Conservation (phyloP, 2,797 vertebrate species). For the Chaetodon trifasciatus region DNA sequence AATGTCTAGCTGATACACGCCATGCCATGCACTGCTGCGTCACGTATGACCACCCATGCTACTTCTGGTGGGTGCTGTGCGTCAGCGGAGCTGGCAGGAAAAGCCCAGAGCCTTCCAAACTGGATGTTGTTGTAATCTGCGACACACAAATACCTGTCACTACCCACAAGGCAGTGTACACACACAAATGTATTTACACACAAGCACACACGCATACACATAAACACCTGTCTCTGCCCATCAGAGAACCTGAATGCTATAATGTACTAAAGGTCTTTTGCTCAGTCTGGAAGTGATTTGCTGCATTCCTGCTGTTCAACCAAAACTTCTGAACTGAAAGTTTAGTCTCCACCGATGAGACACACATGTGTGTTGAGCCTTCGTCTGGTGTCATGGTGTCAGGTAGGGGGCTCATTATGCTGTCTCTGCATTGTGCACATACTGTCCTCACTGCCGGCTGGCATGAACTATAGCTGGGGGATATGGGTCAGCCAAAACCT, state of each 20-base stretch:
- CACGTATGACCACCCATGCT: conserved; percentile 63
- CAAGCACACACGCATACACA: conserved; percentile 42
- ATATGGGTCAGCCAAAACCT: conserved; percentile 82
- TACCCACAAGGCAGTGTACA: conserved; percentile 32
- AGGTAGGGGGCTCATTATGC: conserved; percentile 71
- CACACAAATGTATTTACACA: conserved; percentile 59
- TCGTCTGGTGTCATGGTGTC: conserved; percentile 60
- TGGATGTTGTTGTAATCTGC: conserved; percentile 55
- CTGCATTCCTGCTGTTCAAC: conserved; percentile 34
- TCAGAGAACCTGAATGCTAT: conserved; percentile 27
- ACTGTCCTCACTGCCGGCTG: conserved; percentile 79
- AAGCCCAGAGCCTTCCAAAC: conserved; percentile 43
- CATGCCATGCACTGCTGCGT: conserved; percentile 52
- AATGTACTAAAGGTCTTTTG: conserved; percentile 14
- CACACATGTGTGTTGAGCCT: conserved; percentile 4
- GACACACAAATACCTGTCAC: conserved; percentile 50
- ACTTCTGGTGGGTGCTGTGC: conserved; percentile 61
- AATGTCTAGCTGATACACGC: conserved; percentile 40
- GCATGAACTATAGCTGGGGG: conserved; percentile 66
- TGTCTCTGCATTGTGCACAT: conserved; percentile 78
- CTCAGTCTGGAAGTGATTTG: conserved; percentile 46
- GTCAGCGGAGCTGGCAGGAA: conserved; percentile 70
- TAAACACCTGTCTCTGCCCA: conserved; percentile 64
- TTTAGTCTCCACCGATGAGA: conserved; percentile 12
- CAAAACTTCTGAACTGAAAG: conserved; percentile 26